Evolutionary conservation across 2,113 vertebrate genomes (phyloP).

Genomic region (Cranoglanis bouderius): DNA sequence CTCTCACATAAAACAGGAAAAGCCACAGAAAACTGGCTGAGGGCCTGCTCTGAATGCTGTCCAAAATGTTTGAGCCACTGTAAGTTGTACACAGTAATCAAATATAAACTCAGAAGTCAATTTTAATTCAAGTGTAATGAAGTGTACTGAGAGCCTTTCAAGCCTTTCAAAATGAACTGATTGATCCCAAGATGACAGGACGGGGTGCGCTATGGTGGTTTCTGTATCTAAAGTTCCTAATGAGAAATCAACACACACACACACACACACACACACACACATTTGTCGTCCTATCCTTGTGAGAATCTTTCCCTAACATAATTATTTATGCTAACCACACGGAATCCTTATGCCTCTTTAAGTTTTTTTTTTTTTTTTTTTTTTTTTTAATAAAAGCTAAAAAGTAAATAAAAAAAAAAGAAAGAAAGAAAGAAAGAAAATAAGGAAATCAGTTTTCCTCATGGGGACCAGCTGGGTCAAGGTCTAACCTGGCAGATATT

Average conservation of each 20-base stretch:
- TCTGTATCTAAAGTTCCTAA: neutral
- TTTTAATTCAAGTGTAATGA: constrained; percentile 38
- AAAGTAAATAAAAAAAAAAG: neutral
- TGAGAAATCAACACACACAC: constrained; percentile 20
- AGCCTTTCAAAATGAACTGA: constrained; percentile 29
- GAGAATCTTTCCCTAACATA: neutral
- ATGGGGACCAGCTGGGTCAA: neutral
- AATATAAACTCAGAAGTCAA: constrained; percentile 19
- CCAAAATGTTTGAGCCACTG: neutral
- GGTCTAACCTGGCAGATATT: neutral
- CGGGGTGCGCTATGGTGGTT: constrained; percentile 2
- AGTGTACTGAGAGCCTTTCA: constrained; percentile 14
- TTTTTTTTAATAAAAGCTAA: neutral
- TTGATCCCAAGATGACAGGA: constrained; percentile 29
- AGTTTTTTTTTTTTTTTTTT: neutral
- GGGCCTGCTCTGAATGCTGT: constrained; percentile 24
- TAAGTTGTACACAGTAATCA: constrained; percentile 3
- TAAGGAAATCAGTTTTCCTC: neutral
- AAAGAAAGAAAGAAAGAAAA: neutral
- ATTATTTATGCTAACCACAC: neutral
- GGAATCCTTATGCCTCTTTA: neutral
- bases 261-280: constrained; percentile 8
- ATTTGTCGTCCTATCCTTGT: too few species aligned
- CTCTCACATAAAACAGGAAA: neutral
- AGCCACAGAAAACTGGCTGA: neutral